Conservation (phyloP, 2,113 vertebrate genomes). For the Tychaedon coryphoeus region DNA sequence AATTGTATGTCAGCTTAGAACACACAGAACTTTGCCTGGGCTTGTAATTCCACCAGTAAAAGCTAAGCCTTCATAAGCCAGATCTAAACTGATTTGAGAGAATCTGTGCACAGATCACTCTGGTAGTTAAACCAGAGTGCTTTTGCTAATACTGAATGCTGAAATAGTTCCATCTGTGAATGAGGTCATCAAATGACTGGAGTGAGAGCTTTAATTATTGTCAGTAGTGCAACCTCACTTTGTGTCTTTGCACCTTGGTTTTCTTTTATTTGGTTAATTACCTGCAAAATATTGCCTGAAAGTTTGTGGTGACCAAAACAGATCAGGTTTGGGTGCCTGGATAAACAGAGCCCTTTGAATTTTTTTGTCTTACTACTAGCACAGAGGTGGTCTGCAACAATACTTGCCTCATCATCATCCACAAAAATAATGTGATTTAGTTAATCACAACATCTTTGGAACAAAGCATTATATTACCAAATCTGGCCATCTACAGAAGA, state of each 20-base stretch:
- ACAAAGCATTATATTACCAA: background rate
- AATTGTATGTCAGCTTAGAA: background rate
- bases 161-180: background rate
- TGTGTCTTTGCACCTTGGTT: background rate
- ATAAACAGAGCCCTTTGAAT: background rate
- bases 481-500: background rate
- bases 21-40: background rate
- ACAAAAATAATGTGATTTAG: background rate
- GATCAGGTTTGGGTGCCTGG: background rate
- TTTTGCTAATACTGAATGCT: background rate
- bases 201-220: background rate
- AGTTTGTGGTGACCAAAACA: background rate
- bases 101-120: background rate
- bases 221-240: background rate
- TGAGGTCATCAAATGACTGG: background rate
- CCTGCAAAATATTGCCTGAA: background rate
- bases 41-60: background rate
- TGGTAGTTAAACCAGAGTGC: background rate
- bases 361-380: background rate
- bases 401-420: background rate
- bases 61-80: background rate
- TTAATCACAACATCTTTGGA: background rate
- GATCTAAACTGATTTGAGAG: background rate
- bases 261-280: background rate
- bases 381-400: background rate